Evolutionary conservation across 1,140 invertebrate species (phyloP).

Genomic region (Scaptomyza pallida): DNA sequence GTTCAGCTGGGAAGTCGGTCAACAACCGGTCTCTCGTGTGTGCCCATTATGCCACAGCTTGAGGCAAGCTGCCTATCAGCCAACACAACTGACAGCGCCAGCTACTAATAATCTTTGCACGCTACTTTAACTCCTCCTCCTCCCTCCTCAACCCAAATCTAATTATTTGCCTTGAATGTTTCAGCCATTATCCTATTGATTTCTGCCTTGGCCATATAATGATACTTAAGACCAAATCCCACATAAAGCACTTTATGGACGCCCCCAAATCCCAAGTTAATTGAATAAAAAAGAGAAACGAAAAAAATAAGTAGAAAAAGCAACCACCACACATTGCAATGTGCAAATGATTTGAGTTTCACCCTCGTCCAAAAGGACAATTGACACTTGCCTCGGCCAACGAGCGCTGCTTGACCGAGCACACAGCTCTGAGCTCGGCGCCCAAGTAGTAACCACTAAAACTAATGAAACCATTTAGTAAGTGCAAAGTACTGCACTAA

Average conservation of each 20-base stretch:
- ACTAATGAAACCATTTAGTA: conserved; percentile 79
- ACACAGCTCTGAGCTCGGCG: background rate
- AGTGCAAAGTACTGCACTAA: conserved; percentile 51
- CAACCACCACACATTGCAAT: conserved; percentile 33
- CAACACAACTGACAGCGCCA: conserved; percentile 33
- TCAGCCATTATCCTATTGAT: conserved; percentile 38
- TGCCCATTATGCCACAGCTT: conserved; percentile 71
- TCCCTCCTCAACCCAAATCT: conserved; percentile 26
- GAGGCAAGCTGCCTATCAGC: conserved; percentile 10
- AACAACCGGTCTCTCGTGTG: conserved; percentile 59
- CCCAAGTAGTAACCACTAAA: conserved; percentile 64
- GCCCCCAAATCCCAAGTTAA: conserved; percentile 65
- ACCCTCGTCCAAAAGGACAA: conserved; percentile 58
- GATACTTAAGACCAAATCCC: conserved; percentile 31
- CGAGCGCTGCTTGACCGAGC: conserved; percentile 42
- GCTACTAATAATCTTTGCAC: conserved; percentile 34
- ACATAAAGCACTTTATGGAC: conserved; percentile 44
- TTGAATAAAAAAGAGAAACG: conserved; percentile 53
- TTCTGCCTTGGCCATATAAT: conserved; percentile 31
- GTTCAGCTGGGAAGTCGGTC: conserved; percentile 38
- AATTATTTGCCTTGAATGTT: conserved; percentile 42
- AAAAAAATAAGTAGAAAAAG: background rate
- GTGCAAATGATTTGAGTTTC: conserved; percentile 56
- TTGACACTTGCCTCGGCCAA: conserved; percentile 67
- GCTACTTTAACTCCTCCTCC: background rate